Evolutionary conservation across 2,113 vertebrate species (phyloP).

Genomic region (Brachyhypopomus gauderio): DNA sequence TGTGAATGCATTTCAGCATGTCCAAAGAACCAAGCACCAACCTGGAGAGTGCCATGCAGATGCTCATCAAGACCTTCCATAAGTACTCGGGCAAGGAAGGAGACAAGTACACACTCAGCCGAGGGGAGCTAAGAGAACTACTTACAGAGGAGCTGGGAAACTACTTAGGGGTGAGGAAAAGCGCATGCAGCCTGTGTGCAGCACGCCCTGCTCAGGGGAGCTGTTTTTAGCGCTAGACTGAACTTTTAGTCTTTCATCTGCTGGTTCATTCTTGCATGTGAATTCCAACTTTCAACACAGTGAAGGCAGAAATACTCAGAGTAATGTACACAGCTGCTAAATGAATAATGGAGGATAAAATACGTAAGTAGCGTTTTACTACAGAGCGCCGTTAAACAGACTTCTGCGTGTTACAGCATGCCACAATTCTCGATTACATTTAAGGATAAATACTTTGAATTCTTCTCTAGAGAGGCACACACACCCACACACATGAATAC

Average conservation of each 20-base stretch:
- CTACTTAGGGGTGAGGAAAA: constrained; percentile 71
- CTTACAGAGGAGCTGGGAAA: constrained; percentile 79
- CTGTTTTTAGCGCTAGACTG: neutral
- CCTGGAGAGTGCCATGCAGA: constrained; percentile 81
- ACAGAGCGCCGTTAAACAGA: neutral
- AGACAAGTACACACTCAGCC: constrained; percentile 82
- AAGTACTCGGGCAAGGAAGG: constrained; percentile 86
- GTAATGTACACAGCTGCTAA: too few species aligned
- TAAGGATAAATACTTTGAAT: constrained; percentile 1
- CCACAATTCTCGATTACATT: neutral
- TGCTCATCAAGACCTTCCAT: constrained; percentile 85
- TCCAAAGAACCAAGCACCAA: constrained; percentile 78
- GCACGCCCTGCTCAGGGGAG: constrained; percentile 15
- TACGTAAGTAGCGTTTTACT: neutral
- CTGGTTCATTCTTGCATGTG: too few species aligned
- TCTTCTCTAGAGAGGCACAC: neutral
- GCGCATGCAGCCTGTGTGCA: neutral
- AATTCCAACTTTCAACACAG: too few species aligned
- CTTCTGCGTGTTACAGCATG: neutral
- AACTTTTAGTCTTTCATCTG: too few species aligned
- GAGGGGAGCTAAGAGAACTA: constrained; percentile 82
- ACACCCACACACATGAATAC: neutral
- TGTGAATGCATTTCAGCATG: constrained; percentile 66
- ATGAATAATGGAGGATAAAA: too few species aligned
- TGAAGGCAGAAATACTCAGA: too few species aligned